phyloP scores from a whole-genome alignment of 2,888 invertebrate species.

The Nebria brevicollis region DNA sequence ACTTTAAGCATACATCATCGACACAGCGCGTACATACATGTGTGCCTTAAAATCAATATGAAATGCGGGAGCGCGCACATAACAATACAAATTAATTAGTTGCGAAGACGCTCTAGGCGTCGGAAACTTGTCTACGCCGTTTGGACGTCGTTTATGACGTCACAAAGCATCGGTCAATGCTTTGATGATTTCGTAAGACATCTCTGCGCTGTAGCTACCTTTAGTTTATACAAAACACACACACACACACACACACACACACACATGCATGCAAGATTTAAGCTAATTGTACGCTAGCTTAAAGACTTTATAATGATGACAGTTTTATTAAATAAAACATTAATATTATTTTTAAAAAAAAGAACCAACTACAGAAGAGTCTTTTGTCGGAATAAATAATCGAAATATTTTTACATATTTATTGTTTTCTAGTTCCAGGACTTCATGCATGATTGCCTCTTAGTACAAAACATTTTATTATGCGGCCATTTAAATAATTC shows the following conservation, averaged over 20 bases:
- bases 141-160: slow-evolving; percentile 42
- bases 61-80: not conserved
- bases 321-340: not conserved
- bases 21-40: not conserved
- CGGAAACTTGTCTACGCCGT: slow-evolving; percentile 37
- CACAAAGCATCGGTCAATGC: slow-evolving; percentile 46
- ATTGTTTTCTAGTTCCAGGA: not conserved
- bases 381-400: not conserved
- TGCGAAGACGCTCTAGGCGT: slow-evolving; percentile 41
- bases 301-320: not conserved
- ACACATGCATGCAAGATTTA: not conserved
- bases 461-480: not conserved
- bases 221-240: not conserved
- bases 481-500: too few species aligned
- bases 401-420: not conserved
- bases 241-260: slow-evolving; percentile 8
- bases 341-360: too few species aligned
- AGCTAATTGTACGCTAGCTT: slow-evolving; percentile 3
- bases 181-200: slow-evolving; percentile 42
- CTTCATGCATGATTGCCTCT: not conserved
- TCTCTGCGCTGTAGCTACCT: not conserved
- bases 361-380: not conserved
- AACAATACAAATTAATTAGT: slow-evolving; percentile 46
- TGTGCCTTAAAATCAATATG: not conserved
- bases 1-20: not conserved